Conservation (phyloP, 2,113 vertebrate genomes). For the Atherinomorus stipes region DNA sequence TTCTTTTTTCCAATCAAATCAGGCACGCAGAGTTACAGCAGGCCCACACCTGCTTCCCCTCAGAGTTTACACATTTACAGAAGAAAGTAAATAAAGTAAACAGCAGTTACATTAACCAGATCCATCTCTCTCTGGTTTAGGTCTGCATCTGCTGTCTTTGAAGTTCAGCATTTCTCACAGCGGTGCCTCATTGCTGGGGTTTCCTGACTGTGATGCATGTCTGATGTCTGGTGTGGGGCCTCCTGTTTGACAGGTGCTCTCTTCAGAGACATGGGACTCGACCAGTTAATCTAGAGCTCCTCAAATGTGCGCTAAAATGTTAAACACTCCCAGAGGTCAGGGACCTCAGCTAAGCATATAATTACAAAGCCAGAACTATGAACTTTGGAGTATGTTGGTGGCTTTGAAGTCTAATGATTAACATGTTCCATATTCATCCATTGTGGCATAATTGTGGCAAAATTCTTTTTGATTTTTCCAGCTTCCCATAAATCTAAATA, state of each 20-base stretch:
- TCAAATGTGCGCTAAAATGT: conserved; percentile 45
- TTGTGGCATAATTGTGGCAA: background rate
- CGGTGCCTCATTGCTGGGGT: conserved; percentile 41
- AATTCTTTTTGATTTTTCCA: background rate
- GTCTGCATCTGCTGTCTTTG: conserved; percentile 59
- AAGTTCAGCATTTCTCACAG: conserved; percentile 56
- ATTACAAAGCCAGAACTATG: conserved; percentile 35
- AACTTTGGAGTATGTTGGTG: conserved; percentile 9
- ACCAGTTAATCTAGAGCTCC: conserved; percentile 45
- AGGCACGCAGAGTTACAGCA: background rate
- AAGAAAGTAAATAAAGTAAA: conserved; percentile 14
- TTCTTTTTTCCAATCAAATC: background rate
- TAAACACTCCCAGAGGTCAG: conserved; percentile 50
- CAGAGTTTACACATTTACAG: conserved; percentile 29
- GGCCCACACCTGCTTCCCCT: conserved; percentile 40
- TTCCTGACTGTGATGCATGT: conserved; percentile 64
- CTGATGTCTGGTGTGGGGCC: conserved; percentile 43
- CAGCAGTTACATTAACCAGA: conserved; percentile 33
- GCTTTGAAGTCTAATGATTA: conserved; percentile 24
- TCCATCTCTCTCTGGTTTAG: conserved; percentile 40
- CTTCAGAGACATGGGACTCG: conserved; percentile 26
- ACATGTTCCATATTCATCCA: background rate
- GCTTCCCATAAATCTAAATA: background rate
- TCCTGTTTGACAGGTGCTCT: conserved; percentile 58
- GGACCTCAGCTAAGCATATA: conserved; percentile 53